Conservation (phyloP, 2,113 vertebrate genomes). For the Saguinus imperator region DNA sequence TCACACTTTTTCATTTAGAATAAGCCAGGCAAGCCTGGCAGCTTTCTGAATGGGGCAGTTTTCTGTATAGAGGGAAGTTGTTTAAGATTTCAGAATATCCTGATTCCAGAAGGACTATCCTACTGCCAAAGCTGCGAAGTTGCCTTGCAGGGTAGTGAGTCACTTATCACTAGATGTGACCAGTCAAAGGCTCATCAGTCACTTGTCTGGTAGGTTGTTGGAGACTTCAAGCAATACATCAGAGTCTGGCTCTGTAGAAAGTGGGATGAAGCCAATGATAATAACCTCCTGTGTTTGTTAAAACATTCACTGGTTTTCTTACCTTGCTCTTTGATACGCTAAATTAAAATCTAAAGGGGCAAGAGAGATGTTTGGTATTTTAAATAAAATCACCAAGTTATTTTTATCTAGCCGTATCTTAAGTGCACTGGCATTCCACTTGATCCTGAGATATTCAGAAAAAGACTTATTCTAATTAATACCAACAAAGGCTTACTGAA, state of each 20-base stretch:
- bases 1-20: not conserved
- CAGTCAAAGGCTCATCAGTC: not conserved
- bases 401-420: not conserved
- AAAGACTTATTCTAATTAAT: conserved; percentile 51
- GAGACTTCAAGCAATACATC: not conserved
- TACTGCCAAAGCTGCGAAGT: not conserved
- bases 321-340: not conserved
- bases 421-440: not conserved
- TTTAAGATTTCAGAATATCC: not conserved
- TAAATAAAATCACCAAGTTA: not conserved
- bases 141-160: not conserved
- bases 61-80: not conserved
- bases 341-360: not conserved
- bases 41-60: not conserved
- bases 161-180: not conserved
- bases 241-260: not conserved
- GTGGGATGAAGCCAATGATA: no score
- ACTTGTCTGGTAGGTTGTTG: no score
- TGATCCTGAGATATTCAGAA: not conserved
- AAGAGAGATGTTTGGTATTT: not conserved
- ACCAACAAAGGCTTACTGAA: conserved; percentile 47
- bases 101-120: not conserved
- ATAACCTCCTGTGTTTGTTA: not conserved
- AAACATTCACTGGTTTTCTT: not conserved
- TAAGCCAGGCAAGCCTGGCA: not conserved